These are phyloP conservation scores for Tachina grossa DNA, from an alignment of 2,888 invertebrate species.

Conservation along the genomic window DNA sequence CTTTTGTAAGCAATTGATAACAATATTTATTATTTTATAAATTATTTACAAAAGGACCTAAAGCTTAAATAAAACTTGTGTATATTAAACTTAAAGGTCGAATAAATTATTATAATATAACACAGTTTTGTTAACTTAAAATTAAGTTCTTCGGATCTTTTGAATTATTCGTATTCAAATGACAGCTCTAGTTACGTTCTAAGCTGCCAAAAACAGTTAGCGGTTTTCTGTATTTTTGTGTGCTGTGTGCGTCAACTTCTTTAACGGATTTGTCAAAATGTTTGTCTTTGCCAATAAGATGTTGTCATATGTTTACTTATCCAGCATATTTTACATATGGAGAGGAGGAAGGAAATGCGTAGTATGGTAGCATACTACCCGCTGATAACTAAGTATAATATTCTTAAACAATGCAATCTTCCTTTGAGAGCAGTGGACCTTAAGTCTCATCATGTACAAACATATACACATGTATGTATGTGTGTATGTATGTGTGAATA, in stretches of 20 bases:
- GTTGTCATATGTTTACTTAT: slow-evolving; percentile 34
- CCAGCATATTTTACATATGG: slow-evolving; percentile 15
- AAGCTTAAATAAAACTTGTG: too few relatives aligned
- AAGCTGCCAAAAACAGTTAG: slow-evolving; percentile 70
- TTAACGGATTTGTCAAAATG: slow-evolving; percentile 35
- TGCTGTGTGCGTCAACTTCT: slow-evolving; percentile 6
- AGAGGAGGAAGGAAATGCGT: slow-evolving; percentile 43
- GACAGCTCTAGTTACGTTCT: slow-evolving; percentile 8
- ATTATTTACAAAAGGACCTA: too few relatives aligned
- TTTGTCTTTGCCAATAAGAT: slow-evolving; percentile 60
- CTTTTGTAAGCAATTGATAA: too few relatives aligned
- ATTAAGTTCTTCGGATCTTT: too few relatives aligned
- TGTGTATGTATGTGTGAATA: too few relatives aligned
- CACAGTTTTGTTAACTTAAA: too few relatives aligned
- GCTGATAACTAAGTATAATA: slow-evolving; percentile 51
- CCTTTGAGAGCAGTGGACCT: slow-evolving; percentile 51
- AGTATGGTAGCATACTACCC: slow-evolving; percentile 37
- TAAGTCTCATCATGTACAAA: slow-evolving; percentile 29
- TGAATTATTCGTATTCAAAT: too few relatives aligned
- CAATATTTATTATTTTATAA: too few relatives aligned
- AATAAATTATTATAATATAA: too few relatives aligned
- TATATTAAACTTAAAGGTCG: too few relatives aligned
- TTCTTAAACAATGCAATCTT: slow-evolving; percentile 31
- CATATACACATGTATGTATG: too few relatives aligned
- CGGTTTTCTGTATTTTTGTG: slow-evolving; percentile 24